Evolutionary conservation across 2,888 invertebrate species (phyloP), one percentile per base, ranked within the genome.

Genomic region (Stratiomys singularior): DNA sequence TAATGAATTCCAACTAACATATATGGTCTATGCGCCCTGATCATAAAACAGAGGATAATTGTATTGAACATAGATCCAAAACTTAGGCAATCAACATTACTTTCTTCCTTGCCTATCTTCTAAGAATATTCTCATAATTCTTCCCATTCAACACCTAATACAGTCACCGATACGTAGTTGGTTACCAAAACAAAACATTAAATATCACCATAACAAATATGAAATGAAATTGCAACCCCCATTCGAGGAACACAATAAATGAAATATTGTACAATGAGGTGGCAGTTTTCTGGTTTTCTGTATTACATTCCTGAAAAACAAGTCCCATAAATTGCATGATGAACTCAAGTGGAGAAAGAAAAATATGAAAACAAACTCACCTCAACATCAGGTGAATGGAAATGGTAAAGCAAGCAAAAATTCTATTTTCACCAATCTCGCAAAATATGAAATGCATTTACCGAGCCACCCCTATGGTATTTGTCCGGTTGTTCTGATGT

Each of bases 311-410:
- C 77, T 64, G 77, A 79, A 74, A 74, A 78, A 79, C 79, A 79
- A 79, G 74, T 77, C 79, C 74, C 79, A 79, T 79, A 79, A 79
- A 79, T 79, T 77, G 56, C 71, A 79, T 77, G 79, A 79, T 79
- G 79, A 77, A 77, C 77, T 77, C 58, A 79, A 78, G 74, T 77
- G 23, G 23, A 37, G 37, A 37, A 28, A 9, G 56, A 30, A 74
- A 25, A 46, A 46, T 11, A 27, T 25, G 23, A 25, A 18, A 18
- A 9, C 23, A 4, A 46, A 69, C 23, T 47, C 64, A 64, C 25
- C 46, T 69, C 25, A 69, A 30, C 69, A 25, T 25, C 13, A 60
- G 18, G 11, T 25, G 60, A 52, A 37, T 13, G 66, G 18, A 44
- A n/a, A 9, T 37, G 9, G 37, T 44, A 56, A 37, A 3, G 37